Evolutionary conservation across 2,888 invertebrate genomes (phyloP).

Genomic region (Temnothorax rugatulus): DNA sequence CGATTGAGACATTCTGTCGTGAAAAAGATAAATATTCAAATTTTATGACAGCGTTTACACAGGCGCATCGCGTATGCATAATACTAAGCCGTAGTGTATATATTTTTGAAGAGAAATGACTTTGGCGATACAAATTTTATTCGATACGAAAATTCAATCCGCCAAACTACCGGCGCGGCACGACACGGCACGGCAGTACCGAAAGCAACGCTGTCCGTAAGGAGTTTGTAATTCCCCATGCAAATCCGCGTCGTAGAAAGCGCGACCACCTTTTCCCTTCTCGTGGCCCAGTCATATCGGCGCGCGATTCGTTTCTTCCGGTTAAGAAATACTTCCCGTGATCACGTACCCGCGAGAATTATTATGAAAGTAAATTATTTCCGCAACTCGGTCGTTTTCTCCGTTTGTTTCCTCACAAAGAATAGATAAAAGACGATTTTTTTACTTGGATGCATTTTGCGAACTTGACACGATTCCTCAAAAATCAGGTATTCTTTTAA

Average conservation of each 20-base stretch:
- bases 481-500: background rate
- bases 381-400: conserved; percentile 16
- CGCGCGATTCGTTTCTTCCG: conserved; percentile 34
- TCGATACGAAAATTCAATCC: conserved; percentile 43
- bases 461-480: background rate
- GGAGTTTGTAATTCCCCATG: conserved; percentile 31
- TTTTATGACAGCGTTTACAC: conserved; percentile 32
- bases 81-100: background rate
- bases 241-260: conserved; percentile 33
- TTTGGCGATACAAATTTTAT: conserved; percentile 41
- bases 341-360: conserved; percentile 62
- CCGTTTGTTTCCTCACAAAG: background rate
- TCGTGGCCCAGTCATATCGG: conserved; percentile 28
- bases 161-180: conserved; percentile 8
- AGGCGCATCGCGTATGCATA: conserved; percentile 23
- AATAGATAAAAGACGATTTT: conserved; percentile 13
- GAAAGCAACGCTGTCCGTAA: conserved; percentile 10
- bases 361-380: conserved; percentile 71
- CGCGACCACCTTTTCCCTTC: conserved; percentile 17
- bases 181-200: background rate
- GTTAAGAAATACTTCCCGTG: conserved; percentile 39
- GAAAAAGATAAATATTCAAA: conserved; percentile 38
- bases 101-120: background rate
- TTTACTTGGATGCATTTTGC: background rate
- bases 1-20: conserved; percentile 6